Percentiles rank a stretch among this genome's conserved stretches.
Conservation (phyloP, 2,797 vertebrate genomes). For the Sebastes minor region DNA sequence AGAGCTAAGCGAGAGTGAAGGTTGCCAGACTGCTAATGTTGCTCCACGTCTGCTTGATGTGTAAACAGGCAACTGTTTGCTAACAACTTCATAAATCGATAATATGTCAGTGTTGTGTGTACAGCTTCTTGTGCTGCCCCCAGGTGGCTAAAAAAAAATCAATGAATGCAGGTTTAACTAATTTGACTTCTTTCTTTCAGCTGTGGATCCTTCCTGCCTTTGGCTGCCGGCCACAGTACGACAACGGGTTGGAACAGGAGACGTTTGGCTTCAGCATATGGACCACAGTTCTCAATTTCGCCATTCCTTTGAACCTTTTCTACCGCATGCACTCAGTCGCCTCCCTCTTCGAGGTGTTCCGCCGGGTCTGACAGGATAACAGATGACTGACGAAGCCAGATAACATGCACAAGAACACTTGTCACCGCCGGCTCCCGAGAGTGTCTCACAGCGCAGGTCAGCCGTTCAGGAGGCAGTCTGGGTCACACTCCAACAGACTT, state of each 20-base stretch:
- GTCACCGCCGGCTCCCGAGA: slow-evolving; percentile 36
- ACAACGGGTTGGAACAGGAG: slow-evolving; percentile 92
- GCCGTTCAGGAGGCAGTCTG: slow-evolving; percentile 56
- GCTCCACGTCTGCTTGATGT: background rate
- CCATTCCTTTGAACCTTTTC: slow-evolving; percentile 96
- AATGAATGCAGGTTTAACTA: background rate
- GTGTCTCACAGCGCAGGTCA: slow-evolving; percentile 55
- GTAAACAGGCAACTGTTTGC: background rate
- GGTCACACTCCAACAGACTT: slow-evolving; percentile 60
- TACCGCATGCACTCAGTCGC: slow-evolving; percentile 98
- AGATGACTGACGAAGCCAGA: slow-evolving; percentile 29
- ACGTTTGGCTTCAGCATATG: slow-evolving; percentile 94
- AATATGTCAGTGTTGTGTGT: background rate
- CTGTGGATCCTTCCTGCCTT: slow-evolving; percentile 97
- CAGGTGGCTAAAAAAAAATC: background rate
- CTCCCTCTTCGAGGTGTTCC: slow-evolving; percentile 93
- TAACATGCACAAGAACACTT: slow-evolving; percentile 52
- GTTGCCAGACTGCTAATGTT: background rate
- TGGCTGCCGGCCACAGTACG: slow-evolving; percentile 95
- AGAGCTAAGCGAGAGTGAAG: background rate
- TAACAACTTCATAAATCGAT: background rate
- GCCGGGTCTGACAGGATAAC: slow-evolving; percentile 71
- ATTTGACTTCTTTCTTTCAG: slow-evolving; percentile 68
- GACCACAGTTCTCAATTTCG: slow-evolving; percentile 96
- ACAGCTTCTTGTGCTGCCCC: background rate